These are phyloP conservation scores for Bovichtus variegatus DNA, from an alignment of 2,797 vertebrate genomes.

Conservation along the genomic window DNA sequence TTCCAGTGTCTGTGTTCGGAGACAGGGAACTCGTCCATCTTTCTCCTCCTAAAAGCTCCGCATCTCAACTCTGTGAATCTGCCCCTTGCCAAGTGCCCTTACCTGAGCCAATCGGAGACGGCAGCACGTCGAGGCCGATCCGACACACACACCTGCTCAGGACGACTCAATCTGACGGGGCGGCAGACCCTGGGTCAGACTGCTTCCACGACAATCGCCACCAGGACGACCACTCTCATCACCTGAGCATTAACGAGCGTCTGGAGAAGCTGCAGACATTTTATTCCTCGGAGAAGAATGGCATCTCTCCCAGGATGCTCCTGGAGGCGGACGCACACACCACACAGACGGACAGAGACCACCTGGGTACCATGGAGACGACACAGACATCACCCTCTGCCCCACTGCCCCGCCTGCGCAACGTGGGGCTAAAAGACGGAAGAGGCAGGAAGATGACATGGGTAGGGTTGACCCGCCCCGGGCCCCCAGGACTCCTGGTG, in stretches of 20 bases:
- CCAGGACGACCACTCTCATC: constrained; percentile 58
- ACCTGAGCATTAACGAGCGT: constrained; percentile 62
- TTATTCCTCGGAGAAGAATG: constrained; percentile 73
- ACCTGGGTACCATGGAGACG: constrained; percentile 65
- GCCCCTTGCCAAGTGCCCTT: constrained; percentile 78
- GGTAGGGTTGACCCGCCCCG: constrained; percentile 74
- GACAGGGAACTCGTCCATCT: constrained; percentile 78
- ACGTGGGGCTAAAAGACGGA: constrained; percentile 76
- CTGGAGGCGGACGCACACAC: constrained; percentile 66
- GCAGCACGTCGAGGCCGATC: constrained; percentile 52
- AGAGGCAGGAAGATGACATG: constrained; percentile 84
- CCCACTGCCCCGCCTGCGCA: constrained; percentile 81
- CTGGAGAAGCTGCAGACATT: constrained; percentile 79
- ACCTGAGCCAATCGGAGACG: constrained; percentile 72
- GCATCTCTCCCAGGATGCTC: constrained; percentile 75
- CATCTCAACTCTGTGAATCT: constrained; percentile 79
- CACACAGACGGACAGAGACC: constrained; percentile 54
- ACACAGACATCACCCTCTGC: constrained; percentile 58
- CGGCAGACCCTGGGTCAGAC: constrained; percentile 55
- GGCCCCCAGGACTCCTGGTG: constrained; percentile 70
- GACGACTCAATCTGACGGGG: constrained; percentile 64
- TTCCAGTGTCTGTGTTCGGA: constrained; percentile 86
- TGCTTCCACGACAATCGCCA: constrained; percentile 67
- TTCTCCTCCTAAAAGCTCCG: constrained; percentile 80
- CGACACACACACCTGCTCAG: constrained; percentile 71